Evolutionary conservation across 2,797 vertebrate species (phyloP).

Genomic region (Pelodytes ibericus): DNA sequence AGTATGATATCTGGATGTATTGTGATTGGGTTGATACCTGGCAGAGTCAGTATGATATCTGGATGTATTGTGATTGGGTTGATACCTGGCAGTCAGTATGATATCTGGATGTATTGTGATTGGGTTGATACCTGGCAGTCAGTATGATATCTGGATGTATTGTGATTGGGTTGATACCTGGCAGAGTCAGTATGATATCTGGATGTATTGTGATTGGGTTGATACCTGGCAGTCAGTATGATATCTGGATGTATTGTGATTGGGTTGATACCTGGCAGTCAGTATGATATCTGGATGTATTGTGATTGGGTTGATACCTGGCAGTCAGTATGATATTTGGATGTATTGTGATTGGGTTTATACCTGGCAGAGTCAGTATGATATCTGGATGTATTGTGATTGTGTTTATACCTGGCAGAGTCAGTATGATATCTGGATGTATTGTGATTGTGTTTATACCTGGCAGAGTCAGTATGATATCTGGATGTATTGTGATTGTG

Average conservation of each 20-base stretch:
- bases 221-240: not conserved
- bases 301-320: not conserved
- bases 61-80: not conserved
- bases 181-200: not conserved
- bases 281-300: too few relatives aligned
- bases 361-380: not conserved
- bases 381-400: too few relatives aligned
- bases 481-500: not conserved
- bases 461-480: constrained; percentile 1
- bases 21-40: not conserved
- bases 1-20: too few relatives aligned
- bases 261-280: constrained; percentile 2
- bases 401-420: constrained; percentile 4
- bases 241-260: not conserved
- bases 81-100: not conserved
- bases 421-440: too few relatives aligned
- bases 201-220: not conserved
- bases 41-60: too few relatives aligned
- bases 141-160: too few relatives aligned
- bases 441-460: not conserved
- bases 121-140: too few relatives aligned
- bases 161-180: not conserved
- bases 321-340: not conserved
- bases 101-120: not conserved
- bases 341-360: not conserved